Evolutionary conservation across 2,797 vertebrate genomes (phyloP), one percentile per base, ranked within the genome.

Genomic region (Ceyx erithaca): DNA sequence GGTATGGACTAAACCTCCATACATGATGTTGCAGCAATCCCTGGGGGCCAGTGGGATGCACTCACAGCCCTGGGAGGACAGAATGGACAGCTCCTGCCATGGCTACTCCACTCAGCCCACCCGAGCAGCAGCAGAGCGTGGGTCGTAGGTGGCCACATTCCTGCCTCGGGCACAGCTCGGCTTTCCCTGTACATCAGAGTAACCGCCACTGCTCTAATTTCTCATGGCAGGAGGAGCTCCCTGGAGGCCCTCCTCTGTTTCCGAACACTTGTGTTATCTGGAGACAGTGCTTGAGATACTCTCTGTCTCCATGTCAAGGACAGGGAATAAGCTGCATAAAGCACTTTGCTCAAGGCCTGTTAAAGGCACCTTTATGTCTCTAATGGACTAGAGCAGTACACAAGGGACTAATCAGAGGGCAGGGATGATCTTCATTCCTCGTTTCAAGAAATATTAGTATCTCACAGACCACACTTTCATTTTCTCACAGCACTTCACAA

Each of bases 361-460:
- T 94, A 94, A 93, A 93, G 94, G 86, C 78, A 85, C 62, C 79
- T 93, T 89, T 78, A 51, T 63, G 59, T 89, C 80, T 85, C 35
- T 93, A 89, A 92, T 93, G 93, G 90, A 80, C 79, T 92, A 83
- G 25, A 90, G 81, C 62, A 49, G 66, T 63, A 76, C 76, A 35
- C 41, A 69, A 89, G 51, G 72, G 86, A 92, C 92, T 93, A 90
- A 87, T 90, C 93, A 80, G 62, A 93, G 55, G 84, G 63, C 72
- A 92, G 66, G 40, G 75, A 71, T 46, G 61, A 92, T 78, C 25
- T 14, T 40, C 10, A 22, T 52, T 54, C 49, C 69, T 83, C 70
- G 54, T 89, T 90, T 93, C 86, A 94, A 69, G 81, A 93, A 90
- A 89, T 92, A 83, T 82, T 88, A 77, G 48, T 80, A 66, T 92